Evolutionary conservation across 2,113 vertebrate genomes (phyloP).

Genomic region (Seriola dumerili): DNA sequence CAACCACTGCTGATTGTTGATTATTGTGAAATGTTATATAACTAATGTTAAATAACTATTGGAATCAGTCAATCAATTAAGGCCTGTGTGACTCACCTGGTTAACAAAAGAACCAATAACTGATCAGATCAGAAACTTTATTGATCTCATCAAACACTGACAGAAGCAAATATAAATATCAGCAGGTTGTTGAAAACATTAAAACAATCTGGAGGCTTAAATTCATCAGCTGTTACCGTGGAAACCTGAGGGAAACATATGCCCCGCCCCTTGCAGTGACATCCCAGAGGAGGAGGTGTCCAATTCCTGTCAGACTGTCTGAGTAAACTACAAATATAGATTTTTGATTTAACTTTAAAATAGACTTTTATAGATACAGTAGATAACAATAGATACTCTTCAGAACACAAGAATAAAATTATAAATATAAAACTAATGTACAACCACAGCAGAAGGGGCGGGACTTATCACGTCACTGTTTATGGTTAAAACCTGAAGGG

Average conservation of each 20-base stretch:
- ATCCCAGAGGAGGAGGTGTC: constrained; percentile 18
- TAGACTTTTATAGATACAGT: constrained; percentile 54
- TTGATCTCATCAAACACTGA: constrained; percentile 57
- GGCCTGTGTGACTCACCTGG: too few relatives aligned
- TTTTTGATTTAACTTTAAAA: constrained; percentile 39
- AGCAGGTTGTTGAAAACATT: constrained; percentile 21
- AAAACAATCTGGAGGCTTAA: neutral
- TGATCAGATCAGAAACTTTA: constrained; percentile 53
- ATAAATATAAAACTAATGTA: constrained; percentile 47
- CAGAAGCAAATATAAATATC: constrained; percentile 40
- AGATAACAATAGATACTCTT: constrained; percentile 23
- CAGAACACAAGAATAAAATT: constrained; percentile 27
- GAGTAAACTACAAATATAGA: constrained; percentile 49
- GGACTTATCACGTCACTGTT: neutral
- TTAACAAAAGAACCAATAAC: neutral
- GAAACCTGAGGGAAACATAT: constrained; percentile 52
- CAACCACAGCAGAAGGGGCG: constrained; percentile 31
- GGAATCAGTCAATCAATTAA: too few relatives aligned
- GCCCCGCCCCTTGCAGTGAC: neutral
- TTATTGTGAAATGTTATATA: too few relatives aligned
- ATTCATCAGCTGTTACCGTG: constrained; percentile 26
- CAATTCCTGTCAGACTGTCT: constrained; percentile 5
- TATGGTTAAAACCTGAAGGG: neutral
- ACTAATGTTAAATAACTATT: too few relatives aligned
- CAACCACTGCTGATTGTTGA: too few relatives aligned